These are phyloP conservation scores for Apamea crenata DNA, from an alignment of 2,888 invertebrate species.

Conservation along the genomic window DNA sequence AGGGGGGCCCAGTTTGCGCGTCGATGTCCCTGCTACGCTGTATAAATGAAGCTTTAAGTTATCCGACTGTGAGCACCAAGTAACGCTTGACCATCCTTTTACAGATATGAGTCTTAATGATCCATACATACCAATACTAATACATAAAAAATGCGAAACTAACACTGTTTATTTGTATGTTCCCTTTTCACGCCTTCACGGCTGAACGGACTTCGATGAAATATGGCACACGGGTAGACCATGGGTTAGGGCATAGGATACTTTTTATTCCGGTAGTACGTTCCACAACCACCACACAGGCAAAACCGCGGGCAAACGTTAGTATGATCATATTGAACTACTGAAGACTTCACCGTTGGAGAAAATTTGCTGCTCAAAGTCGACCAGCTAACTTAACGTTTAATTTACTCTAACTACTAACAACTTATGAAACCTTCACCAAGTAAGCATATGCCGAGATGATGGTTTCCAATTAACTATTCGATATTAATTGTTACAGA, in stretches of 20 bases:
- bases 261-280: neutral
- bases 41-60: neutral
- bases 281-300: neutral
- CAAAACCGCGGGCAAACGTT: neutral
- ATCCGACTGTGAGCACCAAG: neutral
- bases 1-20: neutral
- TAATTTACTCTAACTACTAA: neutral
- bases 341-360: neutral
- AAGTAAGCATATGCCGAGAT: conserved; percentile 39
- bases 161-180: neutral
- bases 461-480: conserved; percentile 51
- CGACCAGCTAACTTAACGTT: neutral
- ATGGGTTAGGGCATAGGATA: neutral
- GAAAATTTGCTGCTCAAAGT: neutral
- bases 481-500: conserved; percentile 57
- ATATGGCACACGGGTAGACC: neutral
- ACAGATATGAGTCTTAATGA: too few species aligned
- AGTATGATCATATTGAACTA: neutral
- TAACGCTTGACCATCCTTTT: too few species aligned
- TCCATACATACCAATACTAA: neutral
- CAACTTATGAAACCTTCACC: conserved; percentile 1
- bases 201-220: neutral
- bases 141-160: neutral
- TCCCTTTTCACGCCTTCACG: neutral
- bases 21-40: neutral